Evolutionary conservation across 2,113 vertebrate species (phyloP).

Genomic region (Caretta caretta): DNA sequence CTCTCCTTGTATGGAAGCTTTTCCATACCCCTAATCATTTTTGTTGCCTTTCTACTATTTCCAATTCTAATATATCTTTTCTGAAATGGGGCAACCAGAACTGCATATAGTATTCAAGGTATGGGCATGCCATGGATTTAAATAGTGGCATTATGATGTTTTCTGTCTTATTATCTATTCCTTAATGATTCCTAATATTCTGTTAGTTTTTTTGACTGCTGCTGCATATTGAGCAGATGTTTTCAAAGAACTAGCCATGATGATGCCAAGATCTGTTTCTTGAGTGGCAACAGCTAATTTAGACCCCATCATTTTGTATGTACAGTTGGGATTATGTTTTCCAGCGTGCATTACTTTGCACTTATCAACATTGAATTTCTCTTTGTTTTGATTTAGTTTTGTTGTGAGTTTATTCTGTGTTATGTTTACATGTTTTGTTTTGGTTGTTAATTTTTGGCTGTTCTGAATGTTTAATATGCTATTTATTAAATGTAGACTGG

Average conservation of each 20-base stretch:
- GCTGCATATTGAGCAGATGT: background rate
- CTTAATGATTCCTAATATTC: background rate
- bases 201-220: background rate
- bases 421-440: background rate
- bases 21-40: background rate
- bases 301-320: background rate
- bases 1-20: background rate
- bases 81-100: background rate
- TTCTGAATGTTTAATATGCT: background rate
- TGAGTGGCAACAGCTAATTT: background rate
- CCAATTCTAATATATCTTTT: background rate
- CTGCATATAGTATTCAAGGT: background rate
- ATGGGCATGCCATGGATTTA: background rate
- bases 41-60: background rate
- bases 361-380: background rate
- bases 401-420: background rate
- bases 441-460: background rate
- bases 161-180: background rate
- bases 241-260: background rate
- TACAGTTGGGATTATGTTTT: background rate
- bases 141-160: background rate
- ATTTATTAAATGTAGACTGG: background rate
- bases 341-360: background rate
- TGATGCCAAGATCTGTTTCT: background rate
- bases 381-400: background rate